A percentile compares a stretch with the other conserved stretches of the same genome.
Evolutionary conservation across 2,113 vertebrate species (phyloP).

Genomic region (Corythornis vintsioides): DNA sequence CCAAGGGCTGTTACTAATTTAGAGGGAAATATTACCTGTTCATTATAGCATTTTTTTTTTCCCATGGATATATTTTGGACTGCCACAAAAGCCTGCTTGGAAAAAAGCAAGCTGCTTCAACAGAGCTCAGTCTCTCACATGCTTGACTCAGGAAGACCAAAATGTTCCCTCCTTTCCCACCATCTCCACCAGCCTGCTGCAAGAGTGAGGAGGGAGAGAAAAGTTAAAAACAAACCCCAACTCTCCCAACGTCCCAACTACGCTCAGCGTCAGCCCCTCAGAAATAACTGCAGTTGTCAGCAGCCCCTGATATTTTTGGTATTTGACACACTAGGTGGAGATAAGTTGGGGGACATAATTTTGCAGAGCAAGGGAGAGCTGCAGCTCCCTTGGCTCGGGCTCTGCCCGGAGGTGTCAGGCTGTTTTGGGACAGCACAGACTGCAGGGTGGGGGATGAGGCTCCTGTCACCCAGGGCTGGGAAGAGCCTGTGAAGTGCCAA

Average conservation of each 20-base stretch:
- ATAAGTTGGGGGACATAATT: background rate
- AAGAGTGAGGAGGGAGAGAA: background rate
- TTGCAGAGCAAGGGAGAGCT: background rate
- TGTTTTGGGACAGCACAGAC: background rate
- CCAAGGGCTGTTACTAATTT: too few species aligned
- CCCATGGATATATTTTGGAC: too few species aligned
- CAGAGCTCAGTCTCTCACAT: rapidly evolving
- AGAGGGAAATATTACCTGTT: too few species aligned
- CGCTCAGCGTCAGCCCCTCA: background rate
- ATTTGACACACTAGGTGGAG: background rate
- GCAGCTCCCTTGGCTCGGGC: background rate
- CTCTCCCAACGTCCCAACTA: background rate
- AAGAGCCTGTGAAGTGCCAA: background rate
- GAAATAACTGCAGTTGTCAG: background rate
- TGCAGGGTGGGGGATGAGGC: rapidly evolving
- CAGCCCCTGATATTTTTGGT: background rate
- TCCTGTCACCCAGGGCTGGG: background rate
- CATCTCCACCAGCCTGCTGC: background rate
- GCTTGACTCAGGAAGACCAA: background rate
- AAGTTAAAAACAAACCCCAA: background rate
- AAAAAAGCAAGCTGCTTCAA: slow-evolving; percentile 2
- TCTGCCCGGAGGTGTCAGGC: background rate
- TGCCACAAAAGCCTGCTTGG: background rate
- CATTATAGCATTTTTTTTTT: too few species aligned
- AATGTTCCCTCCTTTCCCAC: background rate